Evolutionary conservation across 1,140 invertebrate genomes (phyloP).

Genomic region (Caenorhabditis briggsae): DNA sequence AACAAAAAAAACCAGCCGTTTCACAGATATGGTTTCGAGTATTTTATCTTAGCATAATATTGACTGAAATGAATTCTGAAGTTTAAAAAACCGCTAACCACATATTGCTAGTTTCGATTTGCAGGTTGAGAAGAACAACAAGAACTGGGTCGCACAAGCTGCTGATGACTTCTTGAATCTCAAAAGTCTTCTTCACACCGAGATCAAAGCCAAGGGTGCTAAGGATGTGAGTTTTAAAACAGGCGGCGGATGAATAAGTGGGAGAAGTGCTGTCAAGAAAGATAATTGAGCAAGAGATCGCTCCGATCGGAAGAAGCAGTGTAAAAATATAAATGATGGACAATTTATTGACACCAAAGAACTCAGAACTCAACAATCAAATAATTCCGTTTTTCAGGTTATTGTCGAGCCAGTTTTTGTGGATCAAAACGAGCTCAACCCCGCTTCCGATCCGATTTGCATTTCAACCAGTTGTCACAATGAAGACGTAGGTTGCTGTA

Average conservation of each 20-base stretch:
- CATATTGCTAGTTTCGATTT: background rate
- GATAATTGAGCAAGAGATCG: slow-evolving; percentile 9
- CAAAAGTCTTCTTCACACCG: background rate
- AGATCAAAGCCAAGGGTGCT: slow-evolving; percentile 13
- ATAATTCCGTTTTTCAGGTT: background rate
- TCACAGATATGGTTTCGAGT: too few relatives aligned
- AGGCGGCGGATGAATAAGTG: slow-evolving; percentile 3
- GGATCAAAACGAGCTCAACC: background rate
- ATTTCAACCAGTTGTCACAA: slow-evolving; percentile 19
- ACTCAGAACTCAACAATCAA: too few relatives aligned
- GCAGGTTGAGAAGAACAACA: slow-evolving; percentile 24
- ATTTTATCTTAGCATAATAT: too few relatives aligned
- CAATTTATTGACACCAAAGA: too few relatives aligned
- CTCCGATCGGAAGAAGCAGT: background rate
- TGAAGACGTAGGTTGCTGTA: slow-evolving; percentile 24
- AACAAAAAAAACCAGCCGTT: too few relatives aligned
- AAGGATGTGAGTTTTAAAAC: slow-evolving; percentile 20
- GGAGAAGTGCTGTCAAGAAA: slow-evolving; percentile 12
- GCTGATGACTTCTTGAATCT: background rate
- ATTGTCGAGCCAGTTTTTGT: slow-evolving; percentile 27
- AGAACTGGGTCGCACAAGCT: slow-evolving; percentile 1
- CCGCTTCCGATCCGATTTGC: background rate
- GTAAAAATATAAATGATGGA: slow-evolving; percentile 9
- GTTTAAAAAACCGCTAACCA: too few relatives aligned
- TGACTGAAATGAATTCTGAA: too few relatives aligned